Conservation (phyloP, 2,113 vertebrate genomes). For the Turdus rufiventris region DNA sequence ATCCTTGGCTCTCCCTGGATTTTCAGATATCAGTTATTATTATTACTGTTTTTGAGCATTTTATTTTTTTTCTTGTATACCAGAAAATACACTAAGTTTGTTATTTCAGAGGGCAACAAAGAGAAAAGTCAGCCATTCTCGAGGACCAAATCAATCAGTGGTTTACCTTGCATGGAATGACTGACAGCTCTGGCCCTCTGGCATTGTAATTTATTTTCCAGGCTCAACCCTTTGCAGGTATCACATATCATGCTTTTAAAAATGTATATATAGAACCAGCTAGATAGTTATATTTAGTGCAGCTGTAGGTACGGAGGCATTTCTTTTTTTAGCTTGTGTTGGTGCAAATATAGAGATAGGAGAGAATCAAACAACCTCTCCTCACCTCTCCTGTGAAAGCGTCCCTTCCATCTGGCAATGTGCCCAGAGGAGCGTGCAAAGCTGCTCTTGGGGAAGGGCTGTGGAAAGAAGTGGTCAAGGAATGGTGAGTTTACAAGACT, state of each 20-base stretch:
- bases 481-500: neutral
- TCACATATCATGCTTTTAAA: constrained; percentile 9
- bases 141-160: constrained; percentile 1
- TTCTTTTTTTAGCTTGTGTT: constrained; percentile 35
- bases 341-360: constrained; percentile 4
- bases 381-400: neutral
- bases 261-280: constrained; percentile 1
- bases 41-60: neutral
- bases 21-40: neutral
- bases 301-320: neutral
- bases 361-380: neutral
- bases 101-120: neutral
- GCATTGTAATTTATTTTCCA: constrained; percentile 41
- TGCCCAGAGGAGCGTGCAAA: neutral
- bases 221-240: constrained; percentile 4
- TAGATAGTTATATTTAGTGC: constrained; percentile 12
- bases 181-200: constrained; percentile 12
- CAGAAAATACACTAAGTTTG: neutral
- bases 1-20: neutral
- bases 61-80: neutral
- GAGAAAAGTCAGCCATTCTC: neutral
- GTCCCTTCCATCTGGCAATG: fast-evolving
- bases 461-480: fast-evolving
- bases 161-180: neutral
- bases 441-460: neutral